Evolutionary conservation across 2,888 invertebrate species (phyloP).

Genomic region (Microctonus brassicae): DNA sequence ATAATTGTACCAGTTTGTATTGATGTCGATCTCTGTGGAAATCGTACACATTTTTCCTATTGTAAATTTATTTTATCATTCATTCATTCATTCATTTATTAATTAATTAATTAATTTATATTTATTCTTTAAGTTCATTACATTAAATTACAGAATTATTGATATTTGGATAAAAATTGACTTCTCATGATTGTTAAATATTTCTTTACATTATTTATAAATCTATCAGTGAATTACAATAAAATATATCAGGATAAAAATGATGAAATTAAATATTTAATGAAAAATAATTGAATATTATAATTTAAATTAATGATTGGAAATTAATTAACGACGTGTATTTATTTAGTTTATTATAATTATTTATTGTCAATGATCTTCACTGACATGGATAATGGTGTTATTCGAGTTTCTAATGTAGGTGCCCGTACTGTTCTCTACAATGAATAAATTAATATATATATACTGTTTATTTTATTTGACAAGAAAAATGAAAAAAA

Average conservation of each 20-base stretch:
- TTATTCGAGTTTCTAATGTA: constrained; percentile 64
- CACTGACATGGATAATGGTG: constrained; percentile 64
- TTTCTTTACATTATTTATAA: too few relatives aligned
- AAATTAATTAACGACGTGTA: constrained; percentile 21
- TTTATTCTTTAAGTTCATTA: too few relatives aligned
- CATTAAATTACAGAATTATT: too few relatives aligned
- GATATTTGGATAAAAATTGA: neutral
- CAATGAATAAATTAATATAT: constrained; percentile 51
- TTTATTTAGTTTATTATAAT: constrained; percentile 19
- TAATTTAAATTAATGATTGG: constrained; percentile 9
- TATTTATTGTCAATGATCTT: constrained; percentile 59
- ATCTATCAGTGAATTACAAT: too few relatives aligned
- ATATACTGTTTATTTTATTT: neutral
- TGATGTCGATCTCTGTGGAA: constrained; percentile 16
- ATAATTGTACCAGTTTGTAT: constrained; percentile 8
- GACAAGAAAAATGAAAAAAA: neutral
- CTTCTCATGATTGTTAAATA: too few relatives aligned
- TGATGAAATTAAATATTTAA: constrained; percentile 29
- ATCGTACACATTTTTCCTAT: neutral
- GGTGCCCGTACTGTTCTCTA: constrained; percentile 60
- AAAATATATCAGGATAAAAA: too few relatives aligned
- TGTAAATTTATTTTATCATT: neutral
- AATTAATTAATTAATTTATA: too few relatives aligned
- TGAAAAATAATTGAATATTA: constrained; percentile 20
- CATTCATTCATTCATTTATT: too few relatives aligned